Base-by-base conservation (phyloP, 2,888 invertebrate genomes). In the Pilophorus perplexus region DNA sequence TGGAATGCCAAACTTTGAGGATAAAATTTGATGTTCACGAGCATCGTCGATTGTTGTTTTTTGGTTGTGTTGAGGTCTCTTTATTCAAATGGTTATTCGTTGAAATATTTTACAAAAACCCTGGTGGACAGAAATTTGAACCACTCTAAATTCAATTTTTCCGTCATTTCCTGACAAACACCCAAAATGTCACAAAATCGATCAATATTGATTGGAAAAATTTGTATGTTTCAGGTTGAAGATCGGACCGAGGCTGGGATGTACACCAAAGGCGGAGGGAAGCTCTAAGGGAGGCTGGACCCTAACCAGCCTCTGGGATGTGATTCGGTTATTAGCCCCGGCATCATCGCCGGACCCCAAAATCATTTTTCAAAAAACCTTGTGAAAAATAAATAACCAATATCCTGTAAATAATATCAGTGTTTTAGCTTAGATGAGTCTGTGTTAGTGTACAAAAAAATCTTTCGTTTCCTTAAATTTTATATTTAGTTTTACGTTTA, bases 401-500 rank as follows among this genome's bases (percentile, higher is more conserved):
- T n/a, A n/a, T n/a, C 22, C 55, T 57, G 52, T 52, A 66, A 33
- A 46, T 52, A 57, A 46, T 55, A 57, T 57, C 55, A 57, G 44
- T 57, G 66, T 66, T 50, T 65, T 46, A 48, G 55, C 52, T 57
- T 55, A 66, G 57, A 55, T 57, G 48, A 66, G 57, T 66, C 57
- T 66, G 66, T 66, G 57, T 67, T 67, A 67, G 67, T 42, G 60
- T 62, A 67, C 27, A 62, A 66, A 66, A 37, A 59, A 48, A 65
- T 46, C 52, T 67, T 60, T 18, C 14, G 46, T 60, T 67, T 50
- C n/a, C 46, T 62, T 52, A 33, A 16, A 50, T 50, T 66, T 60
- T 42, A 37, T 37, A 23, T 70, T 70, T 70, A 66, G 60, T 66
- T 68, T 67, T 70, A 67, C 67, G 68, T 67, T 70, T 70, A 67